These are phyloP conservation scores for Theretra japonica DNA, from an alignment of 2,888 invertebrate genomes.

Conservation along the genomic window DNA sequence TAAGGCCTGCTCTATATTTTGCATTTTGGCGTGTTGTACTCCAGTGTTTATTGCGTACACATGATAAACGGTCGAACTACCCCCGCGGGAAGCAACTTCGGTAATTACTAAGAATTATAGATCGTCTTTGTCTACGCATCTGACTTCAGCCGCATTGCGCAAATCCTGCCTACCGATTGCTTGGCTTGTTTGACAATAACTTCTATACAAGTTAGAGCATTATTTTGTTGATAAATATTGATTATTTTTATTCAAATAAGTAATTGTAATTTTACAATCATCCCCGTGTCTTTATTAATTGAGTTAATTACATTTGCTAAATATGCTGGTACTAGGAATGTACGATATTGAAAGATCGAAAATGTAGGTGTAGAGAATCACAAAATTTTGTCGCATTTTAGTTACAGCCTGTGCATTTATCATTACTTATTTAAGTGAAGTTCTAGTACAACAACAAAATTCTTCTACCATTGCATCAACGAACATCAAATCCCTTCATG, in stretches of 20 bases:
- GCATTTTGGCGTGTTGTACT: conserved; percentile 21
- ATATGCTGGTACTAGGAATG: too few relatives aligned
- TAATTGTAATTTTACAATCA: too few relatives aligned
- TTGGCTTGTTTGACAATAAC: not conserved
- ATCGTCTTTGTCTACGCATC: conserved; percentile 7
- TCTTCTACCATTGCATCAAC: too few relatives aligned
- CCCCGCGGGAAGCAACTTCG: conserved; percentile 5
- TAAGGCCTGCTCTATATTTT: conserved; percentile 33
- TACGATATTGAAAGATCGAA: too few relatives aligned
- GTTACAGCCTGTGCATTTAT: too few relatives aligned
- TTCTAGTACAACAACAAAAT: too few relatives aligned
- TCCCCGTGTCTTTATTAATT: too few relatives aligned
- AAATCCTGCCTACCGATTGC: conserved; percentile 8
- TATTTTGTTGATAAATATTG: not conserved
- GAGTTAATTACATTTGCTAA: too few relatives aligned
- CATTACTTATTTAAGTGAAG: too few relatives aligned
- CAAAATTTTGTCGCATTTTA: too few relatives aligned
- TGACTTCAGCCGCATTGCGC: conserved; percentile 17
- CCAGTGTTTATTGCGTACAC: conserved; percentile 21
- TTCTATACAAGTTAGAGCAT: not conserved
- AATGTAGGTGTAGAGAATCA: too few relatives aligned
- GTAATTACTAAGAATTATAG: conserved; percentile 23
- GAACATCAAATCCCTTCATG: not conserved
- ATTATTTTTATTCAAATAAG: not conserved
- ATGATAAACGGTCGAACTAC: conserved; percentile 2